phyloP scores from a whole-genome alignment of 1,140 invertebrate genomes.

The Battus philenor region DNA sequence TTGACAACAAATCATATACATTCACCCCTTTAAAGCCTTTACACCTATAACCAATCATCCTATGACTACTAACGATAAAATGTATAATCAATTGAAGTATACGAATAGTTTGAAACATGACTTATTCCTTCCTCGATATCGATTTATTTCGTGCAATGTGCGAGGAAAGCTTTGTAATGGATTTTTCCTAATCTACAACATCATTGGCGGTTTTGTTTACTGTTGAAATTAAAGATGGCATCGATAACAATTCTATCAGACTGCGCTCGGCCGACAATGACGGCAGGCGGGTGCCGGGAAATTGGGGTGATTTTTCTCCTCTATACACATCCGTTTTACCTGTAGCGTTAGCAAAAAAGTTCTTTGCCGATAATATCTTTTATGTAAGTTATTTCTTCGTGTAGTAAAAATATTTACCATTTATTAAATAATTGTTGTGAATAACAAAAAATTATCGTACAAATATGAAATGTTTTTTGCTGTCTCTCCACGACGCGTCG shows the following conservation, averaged over 20 bases:
- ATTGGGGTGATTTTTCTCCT: constrained; percentile 75
- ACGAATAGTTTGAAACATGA: too few species aligned
- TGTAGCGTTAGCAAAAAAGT: constrained; percentile 38
- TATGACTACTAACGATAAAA: too few species aligned
- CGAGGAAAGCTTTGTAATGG: not conserved
- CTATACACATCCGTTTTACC: constrained; percentile 46
- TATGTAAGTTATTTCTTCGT: too few species aligned
- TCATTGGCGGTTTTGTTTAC: constrained; percentile 37
- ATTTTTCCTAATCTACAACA: constrained; percentile 3
- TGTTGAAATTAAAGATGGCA: constrained; percentile 70
- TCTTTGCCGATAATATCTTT: not conserved
- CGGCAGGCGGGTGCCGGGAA: constrained; percentile 39
- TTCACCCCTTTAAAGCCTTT: too few species aligned
- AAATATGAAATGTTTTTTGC: too few species aligned
- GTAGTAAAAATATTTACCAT: too few species aligned
- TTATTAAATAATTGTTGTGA: too few species aligned
- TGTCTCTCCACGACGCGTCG: constrained; percentile 23
- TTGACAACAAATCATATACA: too few species aligned
- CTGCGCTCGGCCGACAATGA: constrained; percentile 43
- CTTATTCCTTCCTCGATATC: not conserved
- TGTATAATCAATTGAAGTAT: too few species aligned
- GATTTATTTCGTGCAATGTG: not conserved
- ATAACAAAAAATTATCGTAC: too few species aligned
- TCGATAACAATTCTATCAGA: constrained; percentile 72
- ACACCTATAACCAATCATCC: too few species aligned